Evolutionary conservation across 2,888 invertebrate genomes (phyloP), one percentile per base, ranked within the genome.

Genomic region (Troides helena): DNA sequence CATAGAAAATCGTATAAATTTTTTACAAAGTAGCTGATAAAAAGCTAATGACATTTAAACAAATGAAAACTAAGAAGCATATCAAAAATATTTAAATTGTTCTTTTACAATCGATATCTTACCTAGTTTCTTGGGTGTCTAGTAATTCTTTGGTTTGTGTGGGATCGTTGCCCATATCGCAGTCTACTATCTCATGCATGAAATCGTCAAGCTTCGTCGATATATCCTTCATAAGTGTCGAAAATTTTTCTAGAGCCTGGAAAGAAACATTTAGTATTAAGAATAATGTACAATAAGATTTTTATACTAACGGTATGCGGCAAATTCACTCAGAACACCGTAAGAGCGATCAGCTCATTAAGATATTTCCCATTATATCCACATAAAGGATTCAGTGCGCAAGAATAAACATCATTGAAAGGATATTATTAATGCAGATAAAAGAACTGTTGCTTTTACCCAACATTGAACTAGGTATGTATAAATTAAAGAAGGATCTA

Each of bases 231-330:
- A 98, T 98, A 84, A 98, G 95, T 64, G 95, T 95, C 60, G 98
- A 98, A 93, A 99, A 99, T 85, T 98, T 97, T 89, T 99, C 99
- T 82, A 99, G 94, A 66, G 97, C 98, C 98, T 98, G 89, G 63
- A 93, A 92, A 72, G 65, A 68, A 71, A 14, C 30, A 14, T 21
- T 58, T 25, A 17, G n/a, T 50, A 8, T 61, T 39, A 74, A 68
- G 60, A 17, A 30, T 17, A 21, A 23, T 59, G 17, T 30, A 18
- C 30, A 59, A 59, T 10, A 46, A 3, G 5, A 59, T 1, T 14
- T 58, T 14, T 12, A 23, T 23, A 12, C 14, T 5, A 14, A 23
- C 25, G 12, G 58, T 58, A 23, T 14, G 17, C 21, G 4, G 57
- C 12, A 58, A 12, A 71, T 75, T 78, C 21, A 79, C 81, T 88